Base-by-base conservation (phyloP, 35 echinoderm and acorn worm genomes). In the Heliocidaris tuberculata region DNA sequence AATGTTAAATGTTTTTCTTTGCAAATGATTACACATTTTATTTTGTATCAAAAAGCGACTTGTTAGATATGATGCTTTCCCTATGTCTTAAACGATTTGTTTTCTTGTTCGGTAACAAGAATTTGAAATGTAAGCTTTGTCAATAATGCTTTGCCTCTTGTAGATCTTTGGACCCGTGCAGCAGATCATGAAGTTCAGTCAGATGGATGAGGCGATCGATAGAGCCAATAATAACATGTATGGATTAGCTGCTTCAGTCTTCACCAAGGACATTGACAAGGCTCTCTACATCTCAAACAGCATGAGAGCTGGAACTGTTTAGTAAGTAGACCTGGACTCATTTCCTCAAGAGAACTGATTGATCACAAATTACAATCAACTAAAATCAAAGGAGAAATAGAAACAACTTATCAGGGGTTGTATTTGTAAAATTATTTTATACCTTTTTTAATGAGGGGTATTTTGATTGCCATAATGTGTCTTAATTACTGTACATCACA, bases 101-200 rank as follows among this genome's bases (percentile, higher is more conserved):
- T 15, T 56, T 56, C 10, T 56, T 42, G 35, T 42, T 42, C 35
- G 35, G 3, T 9, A 56, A 56, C 1, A 2, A 56, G 52, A 56
- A 56, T 56, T 15, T 56, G 52, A 10, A 56, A 56, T 56, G 52
- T 2, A 11, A 56, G 15, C 52, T 11, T 10, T 10, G 21, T 78
- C 65, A 78, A 78, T 78, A 17, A n/a, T n/a, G 7, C 65, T n/a
- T 78, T 78, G 19, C 27, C 65, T 15, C 19, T 61, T 94, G 48
- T 65, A 98, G 97, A 98, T 98, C 61, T 98, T 98, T 97, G 97
- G 97, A 90, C 97, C 97, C 2, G 97, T 98, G n/a, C 95, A 97
- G 94, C 97, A 98, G 92, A 97, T 98, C 31, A 6, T 98, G 6
- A 98, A 97, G 85, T 98, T 98, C 87, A 97, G 95, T 30, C 92